Base-by-base conservation (phyloP, 2,113 vertebrate species). In the Vidua chalybeata region DNA sequence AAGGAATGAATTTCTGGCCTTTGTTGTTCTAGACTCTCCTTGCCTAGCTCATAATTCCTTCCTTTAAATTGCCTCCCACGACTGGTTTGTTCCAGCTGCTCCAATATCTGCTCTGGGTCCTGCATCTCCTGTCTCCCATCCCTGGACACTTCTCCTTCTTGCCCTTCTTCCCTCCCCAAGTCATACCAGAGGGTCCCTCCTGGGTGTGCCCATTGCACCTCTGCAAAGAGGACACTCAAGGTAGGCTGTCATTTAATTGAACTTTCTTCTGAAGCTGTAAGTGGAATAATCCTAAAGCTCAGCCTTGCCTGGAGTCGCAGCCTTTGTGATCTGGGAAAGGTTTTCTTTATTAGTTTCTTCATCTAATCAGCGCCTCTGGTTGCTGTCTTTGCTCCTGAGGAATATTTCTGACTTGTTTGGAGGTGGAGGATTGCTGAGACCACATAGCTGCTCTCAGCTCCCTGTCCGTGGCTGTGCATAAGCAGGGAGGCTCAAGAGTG, bases 241-340 rank as follows among this genome's bases (percentile, higher is more conserved):
- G 17, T 24, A 64, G 76, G 11, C 64, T 67, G 69, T 23, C 35
- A 63, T 54, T 87, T 92, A 94, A 89, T 87, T 91, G 68, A 68
- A 84, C 94, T 94, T 93, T 81, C 80, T 78, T 58, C 55, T 59
- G 63, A 51, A 85, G 63, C 88, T 89, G 11, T 78, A 92, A 92
- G 58, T 92, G 69, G 69, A 92, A 91, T 94, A 95, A 93, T 82
- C 84, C 73, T 66, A 28, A 66, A 91, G 66, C 58, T 89, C 63
- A 66, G 68, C 67, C 69, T 78, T 74, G 33, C 66, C 74, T 86
- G 22, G 56, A 94, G 84, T 82, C 77, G 79, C 81, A 69, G 73
- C 80, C 87, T 89, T 49, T 90, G 81, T 79, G 77, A 68, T 72
- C 85, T 82, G 73, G 31, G 64, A 67, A 81, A 91, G 59, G 66